Evolutionary conservation across 1,140 invertebrate genomes (phyloP).

Genomic region (Drosophila obscura): DNA sequence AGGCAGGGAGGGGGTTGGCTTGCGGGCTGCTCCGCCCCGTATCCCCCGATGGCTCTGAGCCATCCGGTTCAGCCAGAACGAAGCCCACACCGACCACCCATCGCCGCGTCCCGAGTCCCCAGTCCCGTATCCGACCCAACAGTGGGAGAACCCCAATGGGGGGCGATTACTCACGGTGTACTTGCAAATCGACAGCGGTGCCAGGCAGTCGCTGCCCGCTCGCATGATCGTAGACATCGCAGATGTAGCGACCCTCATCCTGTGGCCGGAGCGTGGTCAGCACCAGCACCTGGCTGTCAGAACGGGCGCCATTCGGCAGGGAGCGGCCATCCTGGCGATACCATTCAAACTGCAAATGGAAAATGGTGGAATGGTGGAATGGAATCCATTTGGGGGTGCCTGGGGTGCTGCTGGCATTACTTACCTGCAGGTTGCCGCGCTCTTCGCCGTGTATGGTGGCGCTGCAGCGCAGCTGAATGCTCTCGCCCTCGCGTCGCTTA

Average conservation of each 20-base stretch:
- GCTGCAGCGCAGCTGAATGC: constrained; percentile 86
- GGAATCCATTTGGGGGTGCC: no score
- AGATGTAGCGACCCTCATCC: constrained; percentile 90
- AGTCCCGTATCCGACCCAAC: no score
- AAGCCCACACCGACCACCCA: no score
- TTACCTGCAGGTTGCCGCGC: constrained; percentile 59
- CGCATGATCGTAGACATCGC: constrained; percentile 85
- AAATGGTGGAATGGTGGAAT: neutral
- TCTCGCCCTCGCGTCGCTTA: constrained; percentile 85
- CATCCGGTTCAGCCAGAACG: no score
- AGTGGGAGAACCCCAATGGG: constrained; percentile 10
- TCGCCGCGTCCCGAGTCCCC: no score
- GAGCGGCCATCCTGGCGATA: constrained; percentile 83
- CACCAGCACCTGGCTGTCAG: constrained; percentile 54
- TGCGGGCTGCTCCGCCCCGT: no score
- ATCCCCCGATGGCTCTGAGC: no score
- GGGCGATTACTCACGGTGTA: constrained; percentile 87
- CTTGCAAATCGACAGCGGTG: constrained; percentile 88
- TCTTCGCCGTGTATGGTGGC: constrained; percentile 33
- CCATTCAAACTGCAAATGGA: constrained; percentile 70
- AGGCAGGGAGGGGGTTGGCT: no score
- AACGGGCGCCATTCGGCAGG: constrained; percentile 68
- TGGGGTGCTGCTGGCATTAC: neutral
- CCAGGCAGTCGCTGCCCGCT: constrained; percentile 84
- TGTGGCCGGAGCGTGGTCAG: constrained; percentile 85